Percentiles rank a stretch among this genome's conserved stretches.
phyloP scores from a whole-genome alignment of 2,797 vertebrate species.

The Dermochelys coriacea region DNA sequence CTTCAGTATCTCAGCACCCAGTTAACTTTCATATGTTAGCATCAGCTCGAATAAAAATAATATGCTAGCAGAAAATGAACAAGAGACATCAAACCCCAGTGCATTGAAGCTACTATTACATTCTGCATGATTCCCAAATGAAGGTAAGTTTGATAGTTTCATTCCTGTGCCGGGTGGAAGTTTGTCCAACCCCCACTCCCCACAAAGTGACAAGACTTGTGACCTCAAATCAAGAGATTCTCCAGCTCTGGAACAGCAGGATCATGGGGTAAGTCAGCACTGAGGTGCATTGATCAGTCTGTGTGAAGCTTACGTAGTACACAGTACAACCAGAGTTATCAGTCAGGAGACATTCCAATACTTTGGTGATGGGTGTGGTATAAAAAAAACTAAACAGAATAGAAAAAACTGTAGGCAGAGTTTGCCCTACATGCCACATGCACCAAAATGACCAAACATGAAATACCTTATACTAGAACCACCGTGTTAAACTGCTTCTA shows the following conservation, averaged over 20 bases:
- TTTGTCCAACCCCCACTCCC: background rate
- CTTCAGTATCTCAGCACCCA: background rate
- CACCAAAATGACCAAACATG: background rate
- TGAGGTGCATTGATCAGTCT: background rate
- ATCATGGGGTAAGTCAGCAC: background rate
- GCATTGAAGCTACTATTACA: background rate
- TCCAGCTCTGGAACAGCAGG: background rate
- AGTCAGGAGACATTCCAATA: background rate
- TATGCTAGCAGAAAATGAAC: background rate
- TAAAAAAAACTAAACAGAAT: background rate
- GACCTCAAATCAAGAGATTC: background rate
- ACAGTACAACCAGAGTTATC: background rate
- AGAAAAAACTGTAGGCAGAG: constrained; percentile 6
- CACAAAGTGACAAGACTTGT: background rate
- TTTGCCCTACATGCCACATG: background rate
- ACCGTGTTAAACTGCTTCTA: background rate
- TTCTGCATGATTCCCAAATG: background rate
- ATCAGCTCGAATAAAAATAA: background rate
- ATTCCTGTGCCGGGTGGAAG: background rate
- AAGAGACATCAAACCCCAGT: background rate
- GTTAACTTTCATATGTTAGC: background rate
- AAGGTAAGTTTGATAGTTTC: background rate
- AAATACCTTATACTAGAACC: background rate
- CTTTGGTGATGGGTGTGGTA: background rate
- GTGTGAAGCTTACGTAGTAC: background rate